Percentiles rank a stretch among this genome's conserved stretches.
These are phyloP conservation scores for Oreohelix idahoensis DNA, from an alignment of 1,140 invertebrate genomes.

Conservation along the genomic window DNA sequence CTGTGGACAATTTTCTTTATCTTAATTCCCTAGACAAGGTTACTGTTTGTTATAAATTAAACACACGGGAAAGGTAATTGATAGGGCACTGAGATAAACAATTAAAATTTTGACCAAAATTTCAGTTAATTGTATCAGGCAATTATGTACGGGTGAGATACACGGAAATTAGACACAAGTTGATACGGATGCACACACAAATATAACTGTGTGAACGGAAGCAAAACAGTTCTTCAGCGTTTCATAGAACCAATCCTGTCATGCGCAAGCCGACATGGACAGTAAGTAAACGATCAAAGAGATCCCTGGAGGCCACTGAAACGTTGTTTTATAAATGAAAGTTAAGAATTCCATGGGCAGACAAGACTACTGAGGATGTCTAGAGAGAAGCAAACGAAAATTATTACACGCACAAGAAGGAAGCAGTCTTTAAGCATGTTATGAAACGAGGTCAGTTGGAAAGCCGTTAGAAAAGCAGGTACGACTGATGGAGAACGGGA, in stretches of 20 bases:
- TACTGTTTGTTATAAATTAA: too few species aligned
- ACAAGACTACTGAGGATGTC: neutral
- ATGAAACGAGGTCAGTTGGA: neutral
- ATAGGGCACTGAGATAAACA: too few species aligned
- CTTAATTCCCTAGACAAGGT: too few species aligned
- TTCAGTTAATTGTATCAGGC: too few species aligned
- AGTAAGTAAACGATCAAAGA: neutral
- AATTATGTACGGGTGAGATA: too few species aligned
- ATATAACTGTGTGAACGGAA: too few species aligned
- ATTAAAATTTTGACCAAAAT: too few species aligned
- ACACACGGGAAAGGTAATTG: too few species aligned
- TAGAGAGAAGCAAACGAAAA: neutral
- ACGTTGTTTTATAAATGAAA: neutral
- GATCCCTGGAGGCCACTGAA: neutral
- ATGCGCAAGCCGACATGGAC: neutral
- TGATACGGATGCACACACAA: too few species aligned
- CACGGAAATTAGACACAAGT: too few species aligned
- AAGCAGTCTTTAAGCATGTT: neutral
- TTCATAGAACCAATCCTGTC: neutral
- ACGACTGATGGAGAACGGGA: neutral
- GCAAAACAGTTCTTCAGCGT: neutral
- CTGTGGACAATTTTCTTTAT: too few species aligned
- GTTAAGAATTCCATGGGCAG: neutral
- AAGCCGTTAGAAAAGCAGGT: neutral
- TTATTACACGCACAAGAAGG: too few species aligned